Base-by-base conservation (phyloP, 2,797 vertebrate genomes). In the Oreochromis grahami region DNA sequence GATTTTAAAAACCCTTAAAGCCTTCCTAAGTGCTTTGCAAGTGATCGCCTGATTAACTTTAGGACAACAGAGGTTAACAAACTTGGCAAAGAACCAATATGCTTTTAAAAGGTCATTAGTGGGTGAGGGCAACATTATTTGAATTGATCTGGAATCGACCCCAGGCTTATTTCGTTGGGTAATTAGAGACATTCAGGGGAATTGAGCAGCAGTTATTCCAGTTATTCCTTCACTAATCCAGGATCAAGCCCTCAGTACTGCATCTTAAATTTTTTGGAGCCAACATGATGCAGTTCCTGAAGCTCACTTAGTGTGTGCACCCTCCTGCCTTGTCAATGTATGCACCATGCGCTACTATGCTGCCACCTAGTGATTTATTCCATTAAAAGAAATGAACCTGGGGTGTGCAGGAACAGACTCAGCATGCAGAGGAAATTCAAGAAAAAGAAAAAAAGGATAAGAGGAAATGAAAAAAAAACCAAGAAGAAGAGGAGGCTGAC, bases 301-400 rank as follows among this genome's bases (percentile, higher is more conserved):
- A 32, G 81, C 34, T 87, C 41, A 70, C 88, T 77, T 80, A 41
- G 74, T 58, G 55, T 76, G 29, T 19, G 43, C 2, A 10, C 8
- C 9, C 51, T 56, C 17, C 76, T 36, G 36, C 74, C 12, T 80
- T 34, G 79, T 81, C 84, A 81, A 80, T 21, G 81, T 78, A 87
- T 83, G 81, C 78, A 53, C 83, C 87, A 5, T 90, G 88, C 92
- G 94, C 81, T 89, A 77, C 93, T 92, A 76, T 94, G 94, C 93
- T 95, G 94, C 94, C 94, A 93, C 91, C 94, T 95, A 94, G 94
- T 93, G 94, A 86, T 89, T 81, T 81, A 82, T 60, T 68, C 52
- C 12, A 86, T 84, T 87, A 81, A 88, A 84, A 58, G 34, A 77
- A 21, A 86, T 38, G 29, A 65, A 32, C 7, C 58, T 76, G 45